These are phyloP conservation scores for Dicrurus megarhynchus DNA, from an alignment of 2,113 vertebrate genomes.

Conservation along the genomic window DNA sequence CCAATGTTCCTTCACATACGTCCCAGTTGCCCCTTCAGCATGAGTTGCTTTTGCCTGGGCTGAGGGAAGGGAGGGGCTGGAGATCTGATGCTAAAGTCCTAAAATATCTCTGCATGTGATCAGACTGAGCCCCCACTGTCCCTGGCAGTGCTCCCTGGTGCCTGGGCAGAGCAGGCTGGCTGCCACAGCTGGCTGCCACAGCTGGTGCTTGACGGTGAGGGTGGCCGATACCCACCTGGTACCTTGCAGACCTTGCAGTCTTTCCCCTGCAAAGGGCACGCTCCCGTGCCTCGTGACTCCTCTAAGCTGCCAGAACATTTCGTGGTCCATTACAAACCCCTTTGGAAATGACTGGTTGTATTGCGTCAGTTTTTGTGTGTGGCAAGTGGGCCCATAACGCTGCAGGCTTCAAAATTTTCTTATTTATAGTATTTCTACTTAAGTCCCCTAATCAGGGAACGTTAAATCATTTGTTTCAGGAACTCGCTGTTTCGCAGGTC, in stretches of 20 bases:
- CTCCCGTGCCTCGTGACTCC: neutral
- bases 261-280: neutral
- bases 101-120: neutral
- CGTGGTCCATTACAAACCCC: conserved; percentile 55
- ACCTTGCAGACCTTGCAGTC: neutral
- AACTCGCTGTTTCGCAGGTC: conserved; percentile 13
- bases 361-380: conserved; percentile 23
- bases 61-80: neutral
- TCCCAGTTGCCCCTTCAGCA: neutral
- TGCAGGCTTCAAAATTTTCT: conserved; percentile 40
- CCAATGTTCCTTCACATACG: rapidly evolving
- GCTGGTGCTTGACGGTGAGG: neutral
- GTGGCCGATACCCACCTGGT: neutral
- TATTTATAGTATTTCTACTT: conserved; percentile 57
- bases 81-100: neutral
- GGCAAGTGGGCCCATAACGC: conserved; percentile 21
- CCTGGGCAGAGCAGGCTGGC: neutral
- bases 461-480: neutral
- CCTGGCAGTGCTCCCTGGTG: neutral
- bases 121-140: neutral
- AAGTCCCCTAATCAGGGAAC: conserved; percentile 23
- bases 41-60: neutral
- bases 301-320: neutral
- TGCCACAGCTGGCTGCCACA: neutral
- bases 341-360: conserved; percentile 40